Percentiles rank a stretch among this genome's conserved stretches.
Conservation (phyloP, 92 coral and sea anemone genomes). For the Siderastrea siderea region DNA sequence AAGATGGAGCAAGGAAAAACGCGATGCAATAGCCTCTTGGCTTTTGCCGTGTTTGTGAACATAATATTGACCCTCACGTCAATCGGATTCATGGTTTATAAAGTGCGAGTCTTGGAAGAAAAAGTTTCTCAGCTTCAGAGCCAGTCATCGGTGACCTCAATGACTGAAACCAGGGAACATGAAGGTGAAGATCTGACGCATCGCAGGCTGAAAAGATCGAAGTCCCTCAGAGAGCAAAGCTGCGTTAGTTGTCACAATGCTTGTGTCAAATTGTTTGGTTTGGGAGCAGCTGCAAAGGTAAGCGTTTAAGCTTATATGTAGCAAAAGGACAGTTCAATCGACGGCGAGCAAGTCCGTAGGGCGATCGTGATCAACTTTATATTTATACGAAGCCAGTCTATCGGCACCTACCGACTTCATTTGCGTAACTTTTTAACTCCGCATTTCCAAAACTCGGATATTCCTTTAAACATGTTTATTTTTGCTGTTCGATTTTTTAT, state of each 20-base stretch:
- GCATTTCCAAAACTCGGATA: no score
- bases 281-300: constrained; percentile 49
- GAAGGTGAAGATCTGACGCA: background rate
- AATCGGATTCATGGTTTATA: constrained; percentile 64
- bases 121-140: constrained; percentile 44
- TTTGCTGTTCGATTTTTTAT: background rate
- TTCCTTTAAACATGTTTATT: background rate
- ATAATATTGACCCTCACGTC: constrained; percentile 45
- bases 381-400: no score
- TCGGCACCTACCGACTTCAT: background rate
- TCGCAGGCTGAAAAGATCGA: constrained; percentile 48
- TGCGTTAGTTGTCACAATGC: constrained; percentile 44
- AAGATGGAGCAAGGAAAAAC: constrained; percentile 38
- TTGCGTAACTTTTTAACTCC: background rate
- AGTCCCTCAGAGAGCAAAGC: background rate
- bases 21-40: constrained; percentile 12
- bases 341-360: no score
- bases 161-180: background rate
- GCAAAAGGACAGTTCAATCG: no score
- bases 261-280: constrained; percentile 50
- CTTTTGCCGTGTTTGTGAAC: constrained; percentile 41
- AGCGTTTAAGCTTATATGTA: background rate
- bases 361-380: no score
- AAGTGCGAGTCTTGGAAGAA: constrained; percentile 59
- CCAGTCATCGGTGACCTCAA: background rate